Percentiles rank a stretch among this genome's conserved stretches.
Evolutionary conservation across 2,888 invertebrate genomes (phyloP).

Genomic region (Arrhopalites spinosus): DNA sequence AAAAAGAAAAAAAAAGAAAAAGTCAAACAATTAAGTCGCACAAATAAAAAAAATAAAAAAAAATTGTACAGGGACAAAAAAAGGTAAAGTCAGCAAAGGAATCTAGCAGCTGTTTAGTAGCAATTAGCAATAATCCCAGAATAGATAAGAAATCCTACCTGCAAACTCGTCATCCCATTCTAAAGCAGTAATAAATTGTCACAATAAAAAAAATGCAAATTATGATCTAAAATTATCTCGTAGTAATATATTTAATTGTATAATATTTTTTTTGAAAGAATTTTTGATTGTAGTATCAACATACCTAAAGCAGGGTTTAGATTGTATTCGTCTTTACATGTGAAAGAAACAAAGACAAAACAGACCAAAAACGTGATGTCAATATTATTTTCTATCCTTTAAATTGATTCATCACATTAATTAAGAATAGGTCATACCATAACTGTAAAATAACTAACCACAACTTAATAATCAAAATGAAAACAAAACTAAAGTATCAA

Average conservation of each 20-base stretch:
- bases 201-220: no score
- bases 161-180: slow-evolving; percentile 99
- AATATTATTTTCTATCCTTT: slow-evolving; percentile 8
- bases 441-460: neutral
- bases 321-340: slow-evolving; percentile 92
- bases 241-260: no score
- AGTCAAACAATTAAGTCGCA: neutral
- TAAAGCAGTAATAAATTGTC: no score
- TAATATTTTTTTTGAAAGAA: no score
- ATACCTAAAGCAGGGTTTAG: slow-evolving; percentile 85
- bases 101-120: slow-evolving; percentile 32
- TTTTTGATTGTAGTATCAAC: no score
- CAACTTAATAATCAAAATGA: neutral
- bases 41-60: neutral
- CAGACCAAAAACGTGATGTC: slow-evolving; percentile 31
- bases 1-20: neutral
- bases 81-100: slow-evolving; percentile 5
- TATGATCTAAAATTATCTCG: no score
- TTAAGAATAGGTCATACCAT: neutral
- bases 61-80: neutral
- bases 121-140: slow-evolving; percentile 33
- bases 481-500: neutral
- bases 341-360: slow-evolving; percentile 40
- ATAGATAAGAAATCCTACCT: slow-evolving; percentile 77
- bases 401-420: slow-evolving; percentile 15